These are phyloP conservation scores for Chironomus tentans DNA, from an alignment of 2,888 invertebrate genomes.

Conservation along the genomic window DNA sequence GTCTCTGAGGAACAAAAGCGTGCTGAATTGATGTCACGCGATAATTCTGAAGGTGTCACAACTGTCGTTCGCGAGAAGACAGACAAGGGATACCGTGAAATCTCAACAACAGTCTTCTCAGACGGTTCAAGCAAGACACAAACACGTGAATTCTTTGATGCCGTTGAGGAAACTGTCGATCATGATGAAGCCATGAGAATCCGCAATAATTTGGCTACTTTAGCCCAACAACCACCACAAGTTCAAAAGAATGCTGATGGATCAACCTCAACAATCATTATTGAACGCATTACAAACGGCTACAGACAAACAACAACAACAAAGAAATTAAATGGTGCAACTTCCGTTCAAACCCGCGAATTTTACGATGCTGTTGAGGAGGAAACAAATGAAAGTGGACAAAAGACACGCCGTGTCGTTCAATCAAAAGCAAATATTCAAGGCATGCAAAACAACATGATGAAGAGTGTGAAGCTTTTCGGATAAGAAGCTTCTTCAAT, in stretches of 20 bases:
- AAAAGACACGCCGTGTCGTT: conserved; percentile 4
- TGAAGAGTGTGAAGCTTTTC: conserved; percentile 24
- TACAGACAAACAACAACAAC: conserved; percentile 26
- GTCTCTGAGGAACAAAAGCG: not conserved
- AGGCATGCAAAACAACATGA: conserved; percentile 12
- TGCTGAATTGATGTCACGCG: conserved; percentile 23
- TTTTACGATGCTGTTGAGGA: conserved; percentile 20
- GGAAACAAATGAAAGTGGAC: not conserved
- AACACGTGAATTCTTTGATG: conserved; percentile 23
- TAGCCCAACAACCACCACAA: conserved; percentile 2
- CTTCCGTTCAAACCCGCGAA: conserved; percentile 16
- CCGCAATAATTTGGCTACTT: conserved; percentile 8
- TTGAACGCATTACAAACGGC: conserved; percentile 20
- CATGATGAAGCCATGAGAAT: conserved; percentile 19
- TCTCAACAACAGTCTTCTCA: conserved; percentile 23
- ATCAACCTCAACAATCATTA: conserved; percentile 13
- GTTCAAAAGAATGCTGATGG: conserved; percentile 13
- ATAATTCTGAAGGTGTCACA: conserved; percentile 18
- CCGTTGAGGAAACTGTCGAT: conserved; percentile 23
- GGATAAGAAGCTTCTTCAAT: not conserved
- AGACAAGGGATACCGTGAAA: conserved; percentile 25
- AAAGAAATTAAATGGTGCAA: conserved; percentile 21
- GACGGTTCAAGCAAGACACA: conserved; percentile 17
- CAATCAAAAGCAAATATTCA: conserved; percentile 15
- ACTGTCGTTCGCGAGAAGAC: conserved; percentile 23